Evolutionary conservation across 2,797 vertebrate species (phyloP).

Genomic region (Kryptolebias ocellatus): DNA sequence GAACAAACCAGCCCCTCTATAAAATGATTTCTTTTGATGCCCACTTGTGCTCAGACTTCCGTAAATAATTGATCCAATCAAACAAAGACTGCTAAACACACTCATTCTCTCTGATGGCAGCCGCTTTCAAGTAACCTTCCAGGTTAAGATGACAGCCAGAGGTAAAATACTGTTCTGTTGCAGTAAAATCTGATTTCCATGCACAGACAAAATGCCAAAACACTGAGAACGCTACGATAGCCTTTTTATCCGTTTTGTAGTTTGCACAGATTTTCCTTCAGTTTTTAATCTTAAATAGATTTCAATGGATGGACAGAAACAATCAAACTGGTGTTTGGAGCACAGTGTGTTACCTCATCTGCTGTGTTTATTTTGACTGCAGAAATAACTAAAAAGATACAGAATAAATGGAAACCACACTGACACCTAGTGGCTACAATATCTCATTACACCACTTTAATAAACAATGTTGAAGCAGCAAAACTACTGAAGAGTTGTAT

Average conservation of each 20-base stretch:
- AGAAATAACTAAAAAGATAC: not conserved
- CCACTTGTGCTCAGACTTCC: constrained; percentile 30
- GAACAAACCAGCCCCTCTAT: constrained; percentile 39
- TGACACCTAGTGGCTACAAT: constrained; percentile 56
- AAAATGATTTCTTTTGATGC: constrained; percentile 44
- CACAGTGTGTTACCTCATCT: too few relatives aligned
- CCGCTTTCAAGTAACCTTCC: not conserved
- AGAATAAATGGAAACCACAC: not conserved
- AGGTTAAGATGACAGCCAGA: not conserved
- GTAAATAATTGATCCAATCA: constrained; percentile 70
- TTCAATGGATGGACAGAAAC: not conserved
- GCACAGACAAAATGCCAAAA: not conserved
- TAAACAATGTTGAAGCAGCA: too few relatives aligned
- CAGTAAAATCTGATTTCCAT: not conserved
- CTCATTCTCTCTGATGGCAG: constrained; percentile 18
- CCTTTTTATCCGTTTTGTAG: not conserved
- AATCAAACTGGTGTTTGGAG: not conserved
- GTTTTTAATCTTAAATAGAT: not conserved
- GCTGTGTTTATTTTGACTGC: not conserved
- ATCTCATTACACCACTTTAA: not conserved
- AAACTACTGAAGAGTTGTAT: too few relatives aligned
- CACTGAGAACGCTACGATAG: not conserved
- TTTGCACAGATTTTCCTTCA: not conserved
- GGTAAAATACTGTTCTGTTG: not conserved
- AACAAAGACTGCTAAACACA: constrained; percentile 53